A percentile compares a stretch with the other conserved stretches of the same genome.
Conservation (phyloP, 2,113 vertebrate species). For the Peromyscus polionotus region DNA sequence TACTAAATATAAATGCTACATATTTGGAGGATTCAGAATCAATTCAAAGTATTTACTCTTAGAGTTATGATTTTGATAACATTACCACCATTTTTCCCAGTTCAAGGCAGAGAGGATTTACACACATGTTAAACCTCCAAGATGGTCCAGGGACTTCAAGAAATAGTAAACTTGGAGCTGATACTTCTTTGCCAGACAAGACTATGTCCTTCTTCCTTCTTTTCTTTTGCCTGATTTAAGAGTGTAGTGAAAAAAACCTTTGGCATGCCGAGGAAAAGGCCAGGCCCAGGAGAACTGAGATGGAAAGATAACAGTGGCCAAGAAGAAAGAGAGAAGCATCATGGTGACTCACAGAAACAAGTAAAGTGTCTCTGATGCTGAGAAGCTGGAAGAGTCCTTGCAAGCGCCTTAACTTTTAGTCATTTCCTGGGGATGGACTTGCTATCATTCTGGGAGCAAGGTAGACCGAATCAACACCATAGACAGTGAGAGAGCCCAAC, state of each 20-base stretch:
- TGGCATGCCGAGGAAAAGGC: not conserved
- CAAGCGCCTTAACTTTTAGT: not conserved
- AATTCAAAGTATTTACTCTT: conserved; percentile 32
- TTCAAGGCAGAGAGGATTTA: not conserved
- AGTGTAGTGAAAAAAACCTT: not conserved
- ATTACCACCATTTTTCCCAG: not conserved
- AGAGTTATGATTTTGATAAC: not conserved
- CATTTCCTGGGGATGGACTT: not conserved
- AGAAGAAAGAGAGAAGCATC: not conserved
- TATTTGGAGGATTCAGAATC: not conserved
- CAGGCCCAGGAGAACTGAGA: not conserved
- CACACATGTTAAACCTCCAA: not conserved
- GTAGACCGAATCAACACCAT: not conserved
- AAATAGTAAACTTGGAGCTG: not conserved
- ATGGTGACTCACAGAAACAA: not conserved
- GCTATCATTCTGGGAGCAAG: not conserved
- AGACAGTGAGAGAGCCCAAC: not conserved
- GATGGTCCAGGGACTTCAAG: not conserved
- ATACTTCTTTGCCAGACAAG: not conserved
- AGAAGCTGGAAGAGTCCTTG: not conserved
- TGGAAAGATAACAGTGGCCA: not conserved
- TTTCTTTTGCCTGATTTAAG: not conserved
- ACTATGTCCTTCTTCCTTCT: not conserved
- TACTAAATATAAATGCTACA: conserved; percentile 33
- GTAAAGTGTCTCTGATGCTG: not conserved